A percentile compares a stretch with the other conserved stretches of the same genome.
These are phyloP conservation scores for Schizaphis graminum DNA, from an alignment of 2,888 invertebrate species.

Conservation along the genomic window DNA sequence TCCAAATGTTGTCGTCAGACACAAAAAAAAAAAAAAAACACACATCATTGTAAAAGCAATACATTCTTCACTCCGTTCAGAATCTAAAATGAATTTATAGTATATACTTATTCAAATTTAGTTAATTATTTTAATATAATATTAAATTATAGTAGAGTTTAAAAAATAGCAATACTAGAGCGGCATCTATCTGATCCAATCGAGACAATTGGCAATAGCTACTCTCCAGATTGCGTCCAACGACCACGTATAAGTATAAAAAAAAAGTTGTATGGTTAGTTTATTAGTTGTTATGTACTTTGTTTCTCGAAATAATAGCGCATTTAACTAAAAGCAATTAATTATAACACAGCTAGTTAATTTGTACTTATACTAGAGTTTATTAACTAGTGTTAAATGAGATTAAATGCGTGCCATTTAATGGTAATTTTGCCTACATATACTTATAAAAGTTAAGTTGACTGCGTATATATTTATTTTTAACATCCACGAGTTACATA, in stretches of 20 bases:
- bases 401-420: neutral
- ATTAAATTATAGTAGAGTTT: neutral
- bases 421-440: neutral
- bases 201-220: neutral
- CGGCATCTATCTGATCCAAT: slow-evolving; percentile 41
- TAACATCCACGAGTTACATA: neutral
- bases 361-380: neutral
- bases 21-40: too few relatives aligned
- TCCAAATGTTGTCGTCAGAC: too few relatives aligned
- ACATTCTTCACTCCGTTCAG: too few relatives aligned
- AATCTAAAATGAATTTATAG: neutral
- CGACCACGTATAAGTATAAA: neutral
- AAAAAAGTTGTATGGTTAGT: slow-evolving; percentile 15
- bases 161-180: neutral
- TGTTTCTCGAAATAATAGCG: neutral
- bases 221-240: slow-evolving; percentile 37
- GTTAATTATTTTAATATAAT: neutral
- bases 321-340: neutral
- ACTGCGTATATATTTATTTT: neutral
- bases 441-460: neutral
- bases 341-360: slow-evolving; percentile 15
- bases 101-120: neutral
- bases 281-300: slow-evolving; percentile 7
- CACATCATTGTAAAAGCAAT: too few relatives aligned
- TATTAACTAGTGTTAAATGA: neutral